Evolutionary conservation across 2,888 invertebrate genomes (phyloP), one percentile per base, ranked within the genome.

Genomic region (Automeris io): DNA sequence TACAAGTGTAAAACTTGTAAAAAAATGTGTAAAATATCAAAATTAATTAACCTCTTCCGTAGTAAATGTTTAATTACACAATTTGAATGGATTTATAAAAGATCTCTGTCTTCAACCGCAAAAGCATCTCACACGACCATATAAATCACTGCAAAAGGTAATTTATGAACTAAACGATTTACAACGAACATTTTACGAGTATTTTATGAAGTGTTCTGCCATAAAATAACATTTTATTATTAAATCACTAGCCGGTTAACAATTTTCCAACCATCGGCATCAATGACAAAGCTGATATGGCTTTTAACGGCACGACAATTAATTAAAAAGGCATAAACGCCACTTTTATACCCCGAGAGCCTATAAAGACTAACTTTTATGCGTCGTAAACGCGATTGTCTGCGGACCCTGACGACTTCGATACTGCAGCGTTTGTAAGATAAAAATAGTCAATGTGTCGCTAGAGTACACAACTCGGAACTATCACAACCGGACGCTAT

Each of bases 281-380:
- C 70, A 70, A 57, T 67, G 65, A 77, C 73, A 75, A 73, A 71
- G 74, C 74, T 82, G 82, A 83, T 83, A 81, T 75, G 74, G 70
- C 70, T 60, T 78, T 79, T 83, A 83, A 85, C 76, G 81, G 69
- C 72, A 68, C 54, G 69, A 80, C 83, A 86, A 86, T 86, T 86
- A 85, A 86, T 86, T 85, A 86, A 85, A 86, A 85, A 81, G 67
- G 65, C 70, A 80, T 86, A 85, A 86, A 86, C 77, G 78, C 77
- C 78, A 80, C 78, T 85, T 87, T 87, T 87, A 87, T 83, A 78
- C 71, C 77, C 77, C 63, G 62, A 73, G 69, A 66, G 79, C 69
- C 85, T 82, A 86, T 87, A 87, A 87, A 86, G 83, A 78, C 82
- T 86, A 83, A 83, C 82, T 87, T 87, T 87, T 87, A 87, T 86